Evolutionary conservation across 2,888 invertebrate genomes (phyloP), one percentile per base, ranked within the genome.

Genomic region (Phanerotoma sp.): DNA sequence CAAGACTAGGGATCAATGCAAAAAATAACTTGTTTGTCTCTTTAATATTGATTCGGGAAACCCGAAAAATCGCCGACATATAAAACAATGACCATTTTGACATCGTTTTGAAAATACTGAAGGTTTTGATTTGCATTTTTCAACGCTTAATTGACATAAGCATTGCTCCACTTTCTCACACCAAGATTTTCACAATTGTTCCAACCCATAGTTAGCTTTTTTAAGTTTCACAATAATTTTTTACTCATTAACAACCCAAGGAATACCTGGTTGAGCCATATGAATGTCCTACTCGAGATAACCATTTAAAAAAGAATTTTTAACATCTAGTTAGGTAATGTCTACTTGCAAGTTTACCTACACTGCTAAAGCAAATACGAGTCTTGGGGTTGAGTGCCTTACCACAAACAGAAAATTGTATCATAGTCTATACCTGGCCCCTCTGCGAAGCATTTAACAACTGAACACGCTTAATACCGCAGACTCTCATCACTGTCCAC

Each of bases 361-460:
- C 1, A 61, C 54, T 28, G 50, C 42, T 4, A 49, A 46, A 3
- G 63, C 56, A 10, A 62, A 48, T 13, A 65, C 21, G 3, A 62
- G 44, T 30, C 58, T 44, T 16, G 52, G n/a, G n/a, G n/a, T n/a
- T n/a, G n/a, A n/a, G n/a, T n/a, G n/a, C 28, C 58, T 57, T 9
- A 66, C 66, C 1, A 70, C 68, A 10, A 67, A 65, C 4, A 62
- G 7, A 37, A 57, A 67, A 3, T 61, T 62, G 52, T 68, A 32
- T 64, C 60, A 37, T 61, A 68, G 30, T 68, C 66, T 6, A 56
- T 47, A 3, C 64, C 63, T n/a, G 58, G 57, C 42, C 61, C 56
- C 57, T 64, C 68, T 44, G 56, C 62, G 33, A 54, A 72, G 30
- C 65, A 65, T 45, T 60, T 52, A 10, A 62, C 65, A 6, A 68